These are phyloP conservation scores for Oconnorella tubifera DNA, from an alignment of 2,888 invertebrate genomes.

Conservation along the genomic window DNA sequence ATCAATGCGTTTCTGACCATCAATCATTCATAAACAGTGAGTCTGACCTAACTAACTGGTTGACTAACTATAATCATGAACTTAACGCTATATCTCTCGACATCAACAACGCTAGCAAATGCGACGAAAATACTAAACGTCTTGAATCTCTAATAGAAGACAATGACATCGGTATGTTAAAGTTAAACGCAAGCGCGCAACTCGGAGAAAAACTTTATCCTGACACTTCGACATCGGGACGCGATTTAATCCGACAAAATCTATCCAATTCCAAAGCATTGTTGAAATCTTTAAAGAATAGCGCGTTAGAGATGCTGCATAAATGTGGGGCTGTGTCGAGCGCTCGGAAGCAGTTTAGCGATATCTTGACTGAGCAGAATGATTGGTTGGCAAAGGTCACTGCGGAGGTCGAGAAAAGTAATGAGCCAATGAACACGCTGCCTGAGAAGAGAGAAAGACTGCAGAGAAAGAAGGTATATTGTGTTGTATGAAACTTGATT, in stretches of 20 bases:
- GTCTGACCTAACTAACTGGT: slow-evolving; percentile 87
- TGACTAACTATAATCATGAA: slow-evolving; percentile 80
- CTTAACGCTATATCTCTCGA: slow-evolving; percentile 81
- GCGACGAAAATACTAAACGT: background rate
- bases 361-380: background rate
- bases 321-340: background rate
- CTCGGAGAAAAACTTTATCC: slow-evolving; percentile 83
- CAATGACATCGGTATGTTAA: slow-evolving; percentile 72
- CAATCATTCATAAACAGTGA: slow-evolving; percentile 87
- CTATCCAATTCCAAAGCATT: slow-evolving; percentile 61
- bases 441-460: slow-evolving; percentile 87
- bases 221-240: slow-evolving; percentile 83
- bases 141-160: slow-evolving; percentile 61
- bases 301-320: background rate
- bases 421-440: slow-evolving; percentile 63
- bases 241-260: slow-evolving; percentile 81
- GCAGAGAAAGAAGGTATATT: slow-evolving; percentile 69
- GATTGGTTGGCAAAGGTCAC: background rate
- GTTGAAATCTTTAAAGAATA: slow-evolving; percentile 39
- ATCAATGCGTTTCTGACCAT: slow-evolving; percentile 79
- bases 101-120: background rate
- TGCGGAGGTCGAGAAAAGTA: background rate
- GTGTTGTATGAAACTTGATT: background rate
- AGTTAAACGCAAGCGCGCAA: slow-evolving; percentile 74
- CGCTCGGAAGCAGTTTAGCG: slow-evolving; percentile 50